Conservation (phyloP, 1,140 invertebrate genomes). For the Macrosteles quadrilineatus region DNA sequence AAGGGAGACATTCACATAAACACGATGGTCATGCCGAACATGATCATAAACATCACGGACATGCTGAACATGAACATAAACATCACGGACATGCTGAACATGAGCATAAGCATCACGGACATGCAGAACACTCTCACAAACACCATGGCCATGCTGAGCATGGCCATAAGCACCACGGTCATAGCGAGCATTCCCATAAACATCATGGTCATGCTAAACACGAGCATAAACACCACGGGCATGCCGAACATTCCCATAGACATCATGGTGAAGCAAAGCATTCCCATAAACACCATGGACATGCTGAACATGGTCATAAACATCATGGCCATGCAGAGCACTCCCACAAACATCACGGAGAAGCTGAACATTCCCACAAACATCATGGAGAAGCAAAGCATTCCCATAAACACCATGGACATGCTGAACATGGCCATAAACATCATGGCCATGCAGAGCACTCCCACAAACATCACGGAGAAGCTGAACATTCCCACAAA, state of each 20-base stretch:
- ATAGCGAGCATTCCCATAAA: constrained; percentile 4
- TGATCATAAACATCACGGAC: constrained; percentile 22
- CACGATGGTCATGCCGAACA: constrained; percentile 17
- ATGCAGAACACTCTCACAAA: constrained; percentile 18
- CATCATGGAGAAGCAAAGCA: constrained; percentile 21
- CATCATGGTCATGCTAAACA: constrained; percentile 15
- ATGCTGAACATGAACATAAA: constrained; percentile 23
- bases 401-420: constrained; percentile 22
- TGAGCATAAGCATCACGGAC: constrained; percentile 21
- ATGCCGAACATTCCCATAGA: background rate
- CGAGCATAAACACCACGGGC: constrained; percentile 6
- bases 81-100: constrained; percentile 24
- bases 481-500: constrained; percentile 3
- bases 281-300: constrained; percentile 14
- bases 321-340: constrained; percentile 18
- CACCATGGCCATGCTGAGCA: constrained; percentile 5
- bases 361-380: constrained; percentile 17
- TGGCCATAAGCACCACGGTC: constrained; percentile 10
- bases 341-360: constrained; percentile 11
- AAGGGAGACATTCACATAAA: constrained; percentile 12
- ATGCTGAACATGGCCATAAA: constrained; percentile 29
- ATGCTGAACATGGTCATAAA: constrained; percentile 17
- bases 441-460: constrained; percentile 30
- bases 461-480: constrained; percentile 22
- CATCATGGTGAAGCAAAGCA: constrained; percentile 13